Evolutionary conservation across 2,888 invertebrate species (phyloP), one percentile per base, ranked within the genome.

Genomic region (Dyspetes luteomarginatus): DNA sequence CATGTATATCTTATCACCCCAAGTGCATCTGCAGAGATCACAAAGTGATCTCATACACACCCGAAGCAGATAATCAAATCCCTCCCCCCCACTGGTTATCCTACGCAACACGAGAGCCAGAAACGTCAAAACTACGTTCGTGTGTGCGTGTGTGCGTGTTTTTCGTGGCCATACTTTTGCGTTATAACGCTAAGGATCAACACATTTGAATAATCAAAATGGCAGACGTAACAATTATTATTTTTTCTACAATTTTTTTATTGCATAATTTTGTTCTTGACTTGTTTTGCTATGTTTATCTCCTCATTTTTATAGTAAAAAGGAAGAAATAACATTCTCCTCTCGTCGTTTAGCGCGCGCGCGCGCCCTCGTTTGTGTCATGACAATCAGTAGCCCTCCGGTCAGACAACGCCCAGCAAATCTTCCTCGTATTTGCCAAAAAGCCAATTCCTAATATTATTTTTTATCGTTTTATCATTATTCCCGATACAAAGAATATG

Each of bases 341-440:
- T 7, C 36, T 36, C 36, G 36, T 12, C 36, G 36, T n/a, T n/a
- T n/a, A 12, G 36, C 7, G 36, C 12, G 12, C 12, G 36, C 36
- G 36, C 36, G 36, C 36, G 36, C 30, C 5, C 36, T 7, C 36
- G 36, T 12, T 7, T 12, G 36, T 12, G 12, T 36, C 36, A 36
- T 36, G 36, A 36, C 36, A 36, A 36, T 36, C 36, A 36, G 36
- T 36, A 73, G 48, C 50, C 26, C 52, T 58, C 52, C 52, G 28
- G 56, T 64, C 71, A 56, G 77, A 71, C 77, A 77, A 77, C 71
- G 77, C 77, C 77, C 77, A 64, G 71, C 48, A 7, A 52, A 58
- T 68, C 1, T 68, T 5, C 12, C 36, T 3, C 19, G 17, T 28
- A 68, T 62, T 3, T 30, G 22, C 45, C 9, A 4, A n/a, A 62